phyloP scores from a whole-genome alignment of 2,888 invertebrate genomes.

The Luperina testacea region DNA sequence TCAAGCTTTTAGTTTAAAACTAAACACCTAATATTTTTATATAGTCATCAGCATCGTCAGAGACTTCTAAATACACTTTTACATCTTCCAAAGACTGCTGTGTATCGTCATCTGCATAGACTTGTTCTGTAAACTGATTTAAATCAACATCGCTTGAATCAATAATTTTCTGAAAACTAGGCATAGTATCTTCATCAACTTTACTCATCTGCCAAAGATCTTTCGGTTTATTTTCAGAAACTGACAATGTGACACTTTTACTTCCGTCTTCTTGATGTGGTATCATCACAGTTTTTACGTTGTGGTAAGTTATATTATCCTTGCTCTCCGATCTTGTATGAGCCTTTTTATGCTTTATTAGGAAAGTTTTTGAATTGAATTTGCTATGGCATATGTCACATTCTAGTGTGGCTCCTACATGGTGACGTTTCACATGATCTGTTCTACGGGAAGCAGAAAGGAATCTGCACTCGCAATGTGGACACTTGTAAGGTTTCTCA shows the following conservation, averaged over 20 bases:
- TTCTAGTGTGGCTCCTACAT: constrained; percentile 72
- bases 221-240: constrained; percentile 7
- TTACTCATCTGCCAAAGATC: constrained; percentile 52
- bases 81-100: constrained; percentile 34
- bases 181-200: constrained; percentile 37
- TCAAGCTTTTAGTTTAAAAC: neutral
- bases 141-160: constrained; percentile 46
- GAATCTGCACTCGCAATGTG: constrained; percentile 77
- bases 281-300: constrained; percentile 5
- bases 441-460: constrained; percentile 81
- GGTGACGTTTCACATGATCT: constrained; percentile 79
- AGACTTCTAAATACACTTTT: constrained; percentile 69
- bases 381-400: constrained; percentile 79
- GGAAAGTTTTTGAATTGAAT: constrained; percentile 73
- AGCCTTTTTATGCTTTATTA: constrained; percentile 76
- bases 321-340: constrained; percentile 60
- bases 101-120: constrained; percentile 32
- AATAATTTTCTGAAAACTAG: constrained; percentile 39
- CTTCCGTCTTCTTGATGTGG: constrained; percentile 7
- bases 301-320: constrained; percentile 3
- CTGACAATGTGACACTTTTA: constrained; percentile 4
- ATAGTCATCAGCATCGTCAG: constrained; percentile 64
- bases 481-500: constrained; percentile 82
- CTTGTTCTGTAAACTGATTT: constrained; percentile 37
- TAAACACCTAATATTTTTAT: constrained; percentile 52